Evolutionary conservation across 2,888 invertebrate genomes (phyloP).

Genomic region (Penaeus monodon): DNA sequence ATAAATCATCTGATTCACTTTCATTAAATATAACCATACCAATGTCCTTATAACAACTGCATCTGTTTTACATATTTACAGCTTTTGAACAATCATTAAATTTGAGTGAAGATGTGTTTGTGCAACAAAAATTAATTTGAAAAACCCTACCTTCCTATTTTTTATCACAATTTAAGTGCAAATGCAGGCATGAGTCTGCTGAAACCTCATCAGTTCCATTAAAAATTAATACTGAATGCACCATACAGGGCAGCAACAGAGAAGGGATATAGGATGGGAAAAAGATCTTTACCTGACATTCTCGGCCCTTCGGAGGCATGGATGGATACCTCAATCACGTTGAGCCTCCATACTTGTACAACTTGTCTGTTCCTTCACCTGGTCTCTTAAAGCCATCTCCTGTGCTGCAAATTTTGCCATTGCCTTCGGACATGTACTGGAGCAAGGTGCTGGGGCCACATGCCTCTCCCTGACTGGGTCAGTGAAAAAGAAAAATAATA

Average conservation of each 20-base stretch:
- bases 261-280: not conserved
- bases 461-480: constrained; percentile 67
- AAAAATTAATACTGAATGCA: not conserved
- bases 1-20: too few species aligned
- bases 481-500: not conserved
- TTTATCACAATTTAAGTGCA: too few species aligned
- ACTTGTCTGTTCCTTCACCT: constrained; percentile 83
- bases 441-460: constrained; percentile 78
- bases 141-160: too few species aligned
- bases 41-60: too few species aligned
- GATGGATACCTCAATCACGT: constrained; percentile 94
- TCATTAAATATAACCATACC: too few species aligned
- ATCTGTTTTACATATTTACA: too few species aligned
- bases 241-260: too few species aligned
- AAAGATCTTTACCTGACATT: constrained; percentile 57
- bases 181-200: too few species aligned
- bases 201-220: not conserved
- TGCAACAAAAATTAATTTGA: too few species aligned
- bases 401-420: constrained; percentile 74
- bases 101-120: too few species aligned
- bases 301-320: constrained; percentile 71
- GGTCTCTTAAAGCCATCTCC: constrained; percentile 82
- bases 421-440: constrained; percentile 81
- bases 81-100: too few species aligned
- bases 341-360: constrained; percentile 88